Evolutionary conservation across 2,888 invertebrate species (phyloP), one percentile per base, ranked within the genome.

Genomic region (Luperina nickerlii): DNA sequence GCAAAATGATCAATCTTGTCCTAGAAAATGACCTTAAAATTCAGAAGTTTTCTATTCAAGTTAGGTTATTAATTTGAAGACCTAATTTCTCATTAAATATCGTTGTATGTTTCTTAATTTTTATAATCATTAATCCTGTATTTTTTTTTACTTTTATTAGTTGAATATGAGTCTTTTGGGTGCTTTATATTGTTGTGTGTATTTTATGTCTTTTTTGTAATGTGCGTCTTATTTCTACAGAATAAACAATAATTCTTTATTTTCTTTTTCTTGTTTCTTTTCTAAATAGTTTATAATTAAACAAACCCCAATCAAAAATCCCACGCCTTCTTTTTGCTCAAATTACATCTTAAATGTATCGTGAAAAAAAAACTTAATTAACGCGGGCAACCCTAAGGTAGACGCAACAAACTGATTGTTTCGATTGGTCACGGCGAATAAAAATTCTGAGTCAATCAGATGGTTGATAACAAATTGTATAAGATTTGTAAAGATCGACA

Each of bases 391-490:
- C 86, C 87, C 88, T 86, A 81, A 15, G 54, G 18, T 57, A 45
- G 69, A 78, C 71, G 77, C 85, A 74, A 82, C 85, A 78, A 84
- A 86, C 80, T 83, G 85, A 89, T 86, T 68, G 79, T 79, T 78
- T 48, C 79, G 76, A 89, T 89, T 89, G 57, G 88, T 76, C 79
- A 86, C 85, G 88, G 79, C 24, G 65, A 81, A 88, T 89, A 85
- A 89, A 87, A 84, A 80, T 77, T 74, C 76, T 74, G 75, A 88
- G 85, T 87, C 81, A 83, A 83, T 78, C 76, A 76, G 76, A 69
- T 63, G 70, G 54, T 66, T 81, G 83, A 86, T 81, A 81, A 77
- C 84, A 75, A 78, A 81, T 81, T 76, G 81, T 76, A 84, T 75
- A 65, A 71, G 76, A 79, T 75, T 83, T 78, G 57, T 69, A 76